These are phyloP conservation scores for Argyrosomus japonicus DNA, from an alignment of 2,113 vertebrate species.

Conservation along the genomic window DNA sequence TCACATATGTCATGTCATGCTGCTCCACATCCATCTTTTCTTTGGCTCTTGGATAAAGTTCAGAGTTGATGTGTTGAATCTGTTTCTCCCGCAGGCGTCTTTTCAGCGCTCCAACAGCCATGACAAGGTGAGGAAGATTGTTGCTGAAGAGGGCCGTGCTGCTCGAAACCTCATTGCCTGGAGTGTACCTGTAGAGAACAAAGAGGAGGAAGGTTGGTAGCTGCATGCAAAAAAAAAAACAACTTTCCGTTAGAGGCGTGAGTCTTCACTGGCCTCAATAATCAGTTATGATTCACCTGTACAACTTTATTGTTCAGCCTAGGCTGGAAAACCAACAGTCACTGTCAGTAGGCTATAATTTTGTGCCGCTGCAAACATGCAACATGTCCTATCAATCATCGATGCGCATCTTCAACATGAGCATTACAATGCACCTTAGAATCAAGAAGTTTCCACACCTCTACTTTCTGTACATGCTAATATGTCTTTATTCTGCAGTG, in stretches of 20 bases:
- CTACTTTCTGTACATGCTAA: neutral
- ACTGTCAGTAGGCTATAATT: no score
- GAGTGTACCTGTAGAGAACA: conserved; percentile 95
- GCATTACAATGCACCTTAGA: no score
- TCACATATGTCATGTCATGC: neutral
- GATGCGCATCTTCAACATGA: no score
- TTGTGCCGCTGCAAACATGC: no score
- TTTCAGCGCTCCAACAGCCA: conserved; percentile 98
- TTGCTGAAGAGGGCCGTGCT: conserved; percentile 96
- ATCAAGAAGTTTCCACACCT: no score
- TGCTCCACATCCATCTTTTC: neutral
- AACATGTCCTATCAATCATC: no score
- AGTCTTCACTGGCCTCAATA: no score
- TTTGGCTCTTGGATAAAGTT: neutral
- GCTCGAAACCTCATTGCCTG: conserved; percentile 97
- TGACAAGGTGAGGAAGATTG: conserved; percentile 97
- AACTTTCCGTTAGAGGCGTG: neutral
- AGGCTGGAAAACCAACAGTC: no score
- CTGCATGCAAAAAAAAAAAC: conserved; percentile 13
- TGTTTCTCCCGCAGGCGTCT: conserved; percentile 86
- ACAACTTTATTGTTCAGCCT: no score
- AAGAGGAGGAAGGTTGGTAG: conserved; percentile 93
- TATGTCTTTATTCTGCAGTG: neutral
- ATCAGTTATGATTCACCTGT: no score
- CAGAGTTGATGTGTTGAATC: neutral